Evolutionary conservation across 2,797 vertebrate genomes (phyloP).

Genomic region (Vireo griseus): DNA sequence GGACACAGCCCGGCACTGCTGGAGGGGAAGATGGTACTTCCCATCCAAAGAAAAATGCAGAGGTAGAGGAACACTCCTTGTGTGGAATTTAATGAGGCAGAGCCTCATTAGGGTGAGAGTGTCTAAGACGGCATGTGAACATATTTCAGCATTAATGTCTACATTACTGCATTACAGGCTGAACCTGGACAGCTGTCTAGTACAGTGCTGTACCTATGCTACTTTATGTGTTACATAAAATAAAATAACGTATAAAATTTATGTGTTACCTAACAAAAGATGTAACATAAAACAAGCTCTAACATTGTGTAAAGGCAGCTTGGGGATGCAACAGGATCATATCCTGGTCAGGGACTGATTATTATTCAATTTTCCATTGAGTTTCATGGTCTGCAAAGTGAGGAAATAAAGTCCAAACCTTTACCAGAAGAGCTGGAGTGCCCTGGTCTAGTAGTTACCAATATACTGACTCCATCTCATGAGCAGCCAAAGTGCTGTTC

Average conservation of each 20-base stretch:
- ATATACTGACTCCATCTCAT: neutral
- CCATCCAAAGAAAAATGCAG: neutral
- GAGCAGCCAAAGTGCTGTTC: neutral
- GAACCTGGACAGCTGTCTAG: neutral
- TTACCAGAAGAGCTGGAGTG: neutral
- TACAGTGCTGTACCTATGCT: neutral
- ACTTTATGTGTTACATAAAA: neutral
- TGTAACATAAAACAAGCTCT: neutral
- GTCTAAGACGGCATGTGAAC: accelerated
- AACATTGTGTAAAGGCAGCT: neutral
- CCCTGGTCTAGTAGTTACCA: neutral
- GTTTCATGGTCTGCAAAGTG: neutral
- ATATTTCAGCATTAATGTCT: neutral
- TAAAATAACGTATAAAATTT: neutral
- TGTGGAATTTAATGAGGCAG: neutral
- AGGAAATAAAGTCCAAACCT: neutral
- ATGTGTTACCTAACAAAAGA: neutral
- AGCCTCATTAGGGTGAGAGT: neutral
- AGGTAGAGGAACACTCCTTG: neutral
- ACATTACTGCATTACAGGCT: neutral
- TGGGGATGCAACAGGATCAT: neutral
- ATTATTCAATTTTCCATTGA: neutral
- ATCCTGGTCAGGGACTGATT: neutral
- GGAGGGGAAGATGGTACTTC: neutral
- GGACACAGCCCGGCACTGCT: neutral